These are phyloP conservation scores for Podargus strigoides DNA, from an alignment of 2,797 vertebrate species.

Conservation along the genomic window DNA sequence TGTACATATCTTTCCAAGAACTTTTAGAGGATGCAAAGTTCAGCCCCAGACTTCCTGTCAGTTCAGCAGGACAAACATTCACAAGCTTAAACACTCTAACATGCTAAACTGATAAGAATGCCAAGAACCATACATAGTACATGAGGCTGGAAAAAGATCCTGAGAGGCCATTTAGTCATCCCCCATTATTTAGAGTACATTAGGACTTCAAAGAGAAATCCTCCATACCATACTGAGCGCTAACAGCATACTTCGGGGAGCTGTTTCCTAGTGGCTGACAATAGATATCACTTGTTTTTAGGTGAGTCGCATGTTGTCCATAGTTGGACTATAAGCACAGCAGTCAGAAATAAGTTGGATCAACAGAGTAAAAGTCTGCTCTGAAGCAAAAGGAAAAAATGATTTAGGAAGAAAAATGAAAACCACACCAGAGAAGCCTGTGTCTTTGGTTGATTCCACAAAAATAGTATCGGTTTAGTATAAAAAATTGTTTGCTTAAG, in stretches of 20 bases:
- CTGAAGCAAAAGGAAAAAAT: neutral
- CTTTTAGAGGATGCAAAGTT: neutral
- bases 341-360: neutral
- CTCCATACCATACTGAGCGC: neutral
- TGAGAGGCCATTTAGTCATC: neutral
- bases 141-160: neutral
- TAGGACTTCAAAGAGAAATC: slow-evolving; percentile 13
- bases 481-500: neutral
- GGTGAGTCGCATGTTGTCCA: neutral
- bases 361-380: neutral
- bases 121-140: neutral
- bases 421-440: neutral
- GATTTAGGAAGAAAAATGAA: neutral
- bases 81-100: neutral
- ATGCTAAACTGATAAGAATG: rapidly evolving
- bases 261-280: neutral
- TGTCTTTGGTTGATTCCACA: neutral
- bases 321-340: neutral
- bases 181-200: neutral
- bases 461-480: neutral
- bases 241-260: neutral
- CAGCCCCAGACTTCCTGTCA: neutral
- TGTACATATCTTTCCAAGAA: neutral
- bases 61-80: neutral
- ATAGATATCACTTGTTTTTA: neutral